These are phyloP conservation scores for Mesitornis unicolor DNA, from an alignment of 2,113 vertebrate genomes.

Conservation along the genomic window DNA sequence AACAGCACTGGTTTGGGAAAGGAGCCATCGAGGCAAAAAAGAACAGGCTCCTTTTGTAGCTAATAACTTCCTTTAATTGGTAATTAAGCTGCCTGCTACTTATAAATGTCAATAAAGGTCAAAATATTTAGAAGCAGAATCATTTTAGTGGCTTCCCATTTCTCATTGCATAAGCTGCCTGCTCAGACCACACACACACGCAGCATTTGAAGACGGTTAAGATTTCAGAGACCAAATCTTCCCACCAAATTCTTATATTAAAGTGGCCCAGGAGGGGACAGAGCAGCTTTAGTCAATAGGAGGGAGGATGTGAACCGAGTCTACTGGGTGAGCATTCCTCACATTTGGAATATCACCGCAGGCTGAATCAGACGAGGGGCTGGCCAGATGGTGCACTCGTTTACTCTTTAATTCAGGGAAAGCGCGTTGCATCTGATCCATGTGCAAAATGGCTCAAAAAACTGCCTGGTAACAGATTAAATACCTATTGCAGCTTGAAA, in stretches of 20 bases:
- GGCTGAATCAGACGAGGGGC: not conserved
- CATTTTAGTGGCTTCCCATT: constrained; percentile 65
- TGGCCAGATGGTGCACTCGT: constrained; percentile 30
- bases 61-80: constrained; percentile 68
- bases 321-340: constrained; percentile 59
- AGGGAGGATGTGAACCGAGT: constrained; percentile 43
- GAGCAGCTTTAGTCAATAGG: constrained; percentile 39
- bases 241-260: constrained; percentile 26
- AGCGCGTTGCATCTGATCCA: not conserved
- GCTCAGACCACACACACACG: constrained; percentile 53
- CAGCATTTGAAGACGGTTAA: constrained; percentile 47
- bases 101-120: constrained; percentile 71
- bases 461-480: not conserved
- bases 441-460: not conserved
- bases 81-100: constrained; percentile 69
- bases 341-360: constrained; percentile 21
- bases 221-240: constrained; percentile 47
- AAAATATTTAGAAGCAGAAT: constrained; percentile 69
- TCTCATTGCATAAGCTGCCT: constrained; percentile 53
- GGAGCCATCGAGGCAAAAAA: constrained; percentile 34
- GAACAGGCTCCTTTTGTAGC: constrained; percentile 65
- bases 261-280: constrained; percentile 43
- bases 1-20: constrained; percentile 43
- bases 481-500: not conserved
- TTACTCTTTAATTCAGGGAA: not conserved